A percentile compares a stretch with the other conserved stretches of the same genome.
These are phyloP conservation scores for Liolophura sinensis DNA, from an alignment of 1,140 invertebrate species.

Conservation along the genomic window DNA sequence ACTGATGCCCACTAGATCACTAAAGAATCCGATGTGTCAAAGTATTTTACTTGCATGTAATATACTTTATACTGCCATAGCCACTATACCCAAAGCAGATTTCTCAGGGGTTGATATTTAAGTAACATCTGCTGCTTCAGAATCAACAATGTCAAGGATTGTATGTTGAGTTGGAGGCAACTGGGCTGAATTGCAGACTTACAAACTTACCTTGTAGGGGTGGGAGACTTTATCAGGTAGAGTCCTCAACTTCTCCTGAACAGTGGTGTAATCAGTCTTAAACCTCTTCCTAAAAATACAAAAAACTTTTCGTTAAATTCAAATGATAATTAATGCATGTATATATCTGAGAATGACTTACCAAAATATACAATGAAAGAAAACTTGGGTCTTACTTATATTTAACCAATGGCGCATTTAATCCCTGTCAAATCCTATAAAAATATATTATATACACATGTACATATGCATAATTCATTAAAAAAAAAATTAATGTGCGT, in stretches of 20 bases:
- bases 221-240: conserved; percentile 56
- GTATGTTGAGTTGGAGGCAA: too few species aligned
- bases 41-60: too few species aligned
- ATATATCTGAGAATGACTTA: not conserved
- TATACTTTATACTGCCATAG: too few species aligned
- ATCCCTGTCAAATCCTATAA: not conserved
- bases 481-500: not conserved
- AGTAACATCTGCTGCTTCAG: too few species aligned
- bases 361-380: not conserved
- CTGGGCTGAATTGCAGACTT: not conserved
- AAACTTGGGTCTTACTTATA: not conserved
- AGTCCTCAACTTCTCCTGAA: conserved; percentile 48
- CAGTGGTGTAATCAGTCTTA: conserved; percentile 52
- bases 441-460: conserved; percentile 1
- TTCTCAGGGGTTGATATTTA: too few species aligned
- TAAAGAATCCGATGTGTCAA: too few species aligned
- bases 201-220: conserved; percentile 56
- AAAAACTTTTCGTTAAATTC: not conserved
- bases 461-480: not conserved
- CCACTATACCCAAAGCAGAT: too few species aligned
- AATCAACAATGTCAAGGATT: too few species aligned
- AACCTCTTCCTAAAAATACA: conserved; percentile 51
- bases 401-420: not conserved
- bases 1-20: too few species aligned
- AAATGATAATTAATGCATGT: not conserved